phyloP scores from a whole-genome alignment of 2,888 invertebrate species.

The Aporophyla nigra region DNA sequence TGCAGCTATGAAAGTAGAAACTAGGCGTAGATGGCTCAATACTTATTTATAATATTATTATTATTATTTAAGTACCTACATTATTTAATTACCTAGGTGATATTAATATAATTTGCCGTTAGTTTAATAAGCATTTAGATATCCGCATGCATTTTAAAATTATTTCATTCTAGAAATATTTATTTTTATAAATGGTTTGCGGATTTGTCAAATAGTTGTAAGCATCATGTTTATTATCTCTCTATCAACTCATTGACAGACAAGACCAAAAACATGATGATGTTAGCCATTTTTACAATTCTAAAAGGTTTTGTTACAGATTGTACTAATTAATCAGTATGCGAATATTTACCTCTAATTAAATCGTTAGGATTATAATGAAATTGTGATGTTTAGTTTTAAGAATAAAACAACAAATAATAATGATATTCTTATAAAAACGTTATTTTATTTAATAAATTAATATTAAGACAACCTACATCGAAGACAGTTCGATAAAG shows the following conservation, averaged over 20 bases:
- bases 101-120: conserved; percentile 33
- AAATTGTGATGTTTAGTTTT: conserved; percentile 71
- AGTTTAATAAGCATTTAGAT: conserved; percentile 38
- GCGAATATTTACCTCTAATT: conserved; percentile 35
- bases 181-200: conserved; percentile 52
- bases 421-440: conserved; percentile 32
- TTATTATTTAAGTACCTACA: conserved; percentile 13
- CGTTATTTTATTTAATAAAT: conserved; percentile 46
- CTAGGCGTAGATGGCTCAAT: conserved; percentile 53
- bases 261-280: conserved; percentile 55
- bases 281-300: conserved; percentile 31
- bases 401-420: conserved; percentile 57
- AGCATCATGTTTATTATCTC: conserved; percentile 54
- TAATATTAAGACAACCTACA: conserved; percentile 3
- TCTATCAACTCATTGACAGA: conserved; percentile 61
- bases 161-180: conserved; percentile 65
- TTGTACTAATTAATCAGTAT: conserved; percentile 53
- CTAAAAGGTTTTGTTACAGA: conserved; percentile 18
- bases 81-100: conserved; percentile 37
- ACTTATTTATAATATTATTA: conserved; percentile 45
- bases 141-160: conserved; percentile 55
- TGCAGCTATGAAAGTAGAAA: conserved; percentile 27
- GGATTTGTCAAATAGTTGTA: conserved; percentile 40
- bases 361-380: conserved; percentile 40
- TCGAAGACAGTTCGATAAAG: not conserved